phyloP scores from a whole-genome alignment of 2,888 invertebrate genomes.

The Atherix ibis region DNA sequence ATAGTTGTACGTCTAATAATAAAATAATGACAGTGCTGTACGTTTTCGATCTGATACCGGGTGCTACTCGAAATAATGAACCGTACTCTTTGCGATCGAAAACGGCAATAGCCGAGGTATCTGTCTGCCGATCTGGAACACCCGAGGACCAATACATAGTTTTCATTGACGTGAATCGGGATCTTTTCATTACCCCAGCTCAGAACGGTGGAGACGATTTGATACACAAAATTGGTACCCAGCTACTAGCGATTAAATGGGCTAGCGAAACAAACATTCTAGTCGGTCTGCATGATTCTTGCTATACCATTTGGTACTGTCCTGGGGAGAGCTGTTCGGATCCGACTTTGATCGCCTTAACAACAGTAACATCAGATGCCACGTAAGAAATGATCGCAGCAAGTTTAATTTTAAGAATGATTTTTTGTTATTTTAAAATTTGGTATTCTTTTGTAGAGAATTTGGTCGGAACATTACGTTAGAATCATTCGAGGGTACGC shows the following conservation, averaged over 20 bases:
- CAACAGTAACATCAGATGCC: constrained; percentile 38
- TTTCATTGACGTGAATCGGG: constrained; percentile 75
- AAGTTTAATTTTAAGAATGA: too few species aligned
- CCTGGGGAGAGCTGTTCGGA: constrained; percentile 58
- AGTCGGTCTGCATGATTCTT: constrained; percentile 61
- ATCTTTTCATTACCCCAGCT: constrained; percentile 61
- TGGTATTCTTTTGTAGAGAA: constrained; percentile 42
- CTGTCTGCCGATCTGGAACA: constrained; percentile 72
- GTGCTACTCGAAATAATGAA: constrained; percentile 39
- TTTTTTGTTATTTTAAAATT: background rate
- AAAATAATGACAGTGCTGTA: constrained; percentile 45
- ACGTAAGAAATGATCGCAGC: too few species aligned
- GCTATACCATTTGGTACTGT: constrained; percentile 68
- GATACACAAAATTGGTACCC: constrained; percentile 31
- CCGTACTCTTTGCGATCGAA: constrained; percentile 46
- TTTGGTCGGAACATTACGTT: constrained; percentile 75
- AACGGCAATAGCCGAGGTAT: constrained; percentile 63
- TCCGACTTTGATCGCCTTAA: constrained; percentile 47
- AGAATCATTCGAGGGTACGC: constrained; percentile 66
- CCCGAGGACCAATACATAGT: constrained; percentile 68
- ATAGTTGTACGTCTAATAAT: background rate
- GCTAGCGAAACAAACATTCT: constrained; percentile 68
- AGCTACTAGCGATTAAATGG: constrained; percentile 36
- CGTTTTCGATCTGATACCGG: constrained; percentile 59
- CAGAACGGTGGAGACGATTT: constrained; percentile 10